These are phyloP conservation scores for Pachyuromys duprasi DNA, from an alignment of 2,797 vertebrate species.

Conservation along the genomic window DNA sequence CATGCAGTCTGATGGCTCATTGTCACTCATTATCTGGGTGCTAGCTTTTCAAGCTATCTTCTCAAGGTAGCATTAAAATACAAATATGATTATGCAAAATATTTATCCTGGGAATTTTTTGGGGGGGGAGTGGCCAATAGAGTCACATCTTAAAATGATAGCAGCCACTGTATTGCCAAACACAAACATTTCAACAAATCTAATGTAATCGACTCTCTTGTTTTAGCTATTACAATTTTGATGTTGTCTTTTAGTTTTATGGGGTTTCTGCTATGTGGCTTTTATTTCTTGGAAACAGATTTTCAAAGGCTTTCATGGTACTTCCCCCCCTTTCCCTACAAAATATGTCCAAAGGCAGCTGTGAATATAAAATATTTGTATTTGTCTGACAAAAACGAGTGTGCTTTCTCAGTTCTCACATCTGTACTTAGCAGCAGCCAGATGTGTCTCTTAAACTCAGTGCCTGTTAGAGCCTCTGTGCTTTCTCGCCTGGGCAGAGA, in stretches of 20 bases:
- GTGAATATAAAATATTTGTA: slow-evolving; percentile 55
- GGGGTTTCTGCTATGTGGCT: slow-evolving; percentile 40
- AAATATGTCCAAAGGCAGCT: slow-evolving; percentile 37
- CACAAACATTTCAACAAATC: slow-evolving; percentile 61
- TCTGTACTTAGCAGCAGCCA: neutral
- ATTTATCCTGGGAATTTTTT: neutral
- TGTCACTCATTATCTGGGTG: slow-evolving; percentile 56
- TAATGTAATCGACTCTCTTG: slow-evolving; percentile 13
- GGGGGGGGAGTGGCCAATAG: neutral
- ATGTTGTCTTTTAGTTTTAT: slow-evolving; percentile 58
- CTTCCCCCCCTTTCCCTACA: slow-evolving; percentile 45
- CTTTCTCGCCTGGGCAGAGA: neutral
- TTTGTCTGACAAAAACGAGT: slow-evolving; percentile 31
- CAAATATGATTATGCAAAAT: slow-evolving; percentile 40
- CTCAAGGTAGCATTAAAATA: slow-evolving; percentile 50
- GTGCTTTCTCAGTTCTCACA: slow-evolving; percentile 11
- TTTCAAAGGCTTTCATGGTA: slow-evolving; percentile 59
- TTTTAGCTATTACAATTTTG: neutral
- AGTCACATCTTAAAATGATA: slow-evolving; percentile 56
- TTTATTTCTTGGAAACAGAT: slow-evolving; percentile 62
- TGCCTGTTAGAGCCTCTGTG: neutral
- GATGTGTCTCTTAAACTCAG: slow-evolving; percentile 5
- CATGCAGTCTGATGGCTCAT: slow-evolving; percentile 27
- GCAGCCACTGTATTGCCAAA: slow-evolving; percentile 34
- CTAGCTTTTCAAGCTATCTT: slow-evolving; percentile 36